Evolutionary conservation across 2,113 vertebrate species (phyloP), one percentile per base, ranked within the genome.

Genomic region (Uropsilus gracilis): DNA sequence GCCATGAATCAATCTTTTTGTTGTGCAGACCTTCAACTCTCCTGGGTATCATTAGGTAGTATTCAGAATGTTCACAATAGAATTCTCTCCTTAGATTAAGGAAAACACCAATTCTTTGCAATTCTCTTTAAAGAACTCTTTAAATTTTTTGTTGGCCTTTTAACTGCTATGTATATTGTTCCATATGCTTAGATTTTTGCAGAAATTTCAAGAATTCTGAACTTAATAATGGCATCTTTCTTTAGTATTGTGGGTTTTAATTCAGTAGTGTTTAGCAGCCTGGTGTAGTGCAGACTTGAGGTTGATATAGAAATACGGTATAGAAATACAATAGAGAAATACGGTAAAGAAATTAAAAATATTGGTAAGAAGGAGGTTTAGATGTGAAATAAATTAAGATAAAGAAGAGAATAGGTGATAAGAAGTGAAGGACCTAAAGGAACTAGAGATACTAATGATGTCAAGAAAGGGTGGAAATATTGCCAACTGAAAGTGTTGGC

Each of bases 381-480:
- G 46, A 81, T 76, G 37, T 78, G 64, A 95, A 87, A 48, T 88
- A 82, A 76, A 71, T n/a, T 34, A 90, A 57, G 30, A 34, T 85
- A 7, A 50, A 69, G 17, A 50, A 69, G 17, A 72, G 66, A 85
- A 8, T 53, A 37, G 37, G 26, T 30, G 6, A 37, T 94, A 50
- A 46, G 72, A 95, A 44, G 50, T 37, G 44, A 85, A 68, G 42
- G 34, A 55, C 1, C 11, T 30, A 30, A 30, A 88, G 55, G 39
- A 86, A 46, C 12, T 72, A 18, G 50, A 80, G 24, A 26, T 71
- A 37, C 55, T 57, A 2, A 6, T 81, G 30, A 42, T 46, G 20
- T 68, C 63, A 26, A 82, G 53, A 77, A 73, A 82, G 78, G 48
- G n/a, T 85, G 72, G 68, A 8, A 76, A 34, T 85, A 32, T 73